phyloP scores from a whole-genome alignment of 2,797 vertebrate genomes.

The Melanotaenia nigrans region DNA sequence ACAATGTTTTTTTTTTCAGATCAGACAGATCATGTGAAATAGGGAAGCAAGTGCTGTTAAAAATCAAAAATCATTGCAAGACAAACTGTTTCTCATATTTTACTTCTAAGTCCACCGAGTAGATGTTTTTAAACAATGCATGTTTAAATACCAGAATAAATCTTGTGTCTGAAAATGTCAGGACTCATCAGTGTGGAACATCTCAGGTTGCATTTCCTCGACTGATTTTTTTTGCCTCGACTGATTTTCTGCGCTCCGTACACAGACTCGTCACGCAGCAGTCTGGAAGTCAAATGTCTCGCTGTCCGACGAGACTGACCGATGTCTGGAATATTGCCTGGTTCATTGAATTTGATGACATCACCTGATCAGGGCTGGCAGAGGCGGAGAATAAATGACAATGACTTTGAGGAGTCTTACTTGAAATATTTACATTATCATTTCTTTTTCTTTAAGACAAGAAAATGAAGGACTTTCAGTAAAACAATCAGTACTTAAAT shows the following conservation, averaged over 20 bases:
- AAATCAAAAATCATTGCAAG: neutral
- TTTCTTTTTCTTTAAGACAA: neutral
- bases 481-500: neutral
- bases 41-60: too few relatives aligned
- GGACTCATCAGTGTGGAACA: constrained; percentile 2
- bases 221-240: constrained; percentile 14
- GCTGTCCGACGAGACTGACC: constrained; percentile 5
- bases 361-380: constrained; percentile 23
- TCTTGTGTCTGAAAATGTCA: constrained; percentile 18
- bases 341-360: constrained; percentile 41
- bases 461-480: neutral
- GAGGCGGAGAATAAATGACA: neutral
- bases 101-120: neutral
- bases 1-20: neutral
- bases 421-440: neutral
- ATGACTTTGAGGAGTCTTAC: constrained; percentile 6
- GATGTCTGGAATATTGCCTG: constrained; percentile 31
- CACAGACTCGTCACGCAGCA: constrained; percentile 32
- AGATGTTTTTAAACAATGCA: neutral
- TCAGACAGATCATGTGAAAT: too few relatives aligned
- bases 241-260: constrained; percentile 16
- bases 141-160: neutral
- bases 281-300: constrained; percentile 37
- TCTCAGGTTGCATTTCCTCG: constrained; percentile 14
- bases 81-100: neutral